Conservation (phyloP, 1,140 invertebrate species). For the Bombus superbus region DNA sequence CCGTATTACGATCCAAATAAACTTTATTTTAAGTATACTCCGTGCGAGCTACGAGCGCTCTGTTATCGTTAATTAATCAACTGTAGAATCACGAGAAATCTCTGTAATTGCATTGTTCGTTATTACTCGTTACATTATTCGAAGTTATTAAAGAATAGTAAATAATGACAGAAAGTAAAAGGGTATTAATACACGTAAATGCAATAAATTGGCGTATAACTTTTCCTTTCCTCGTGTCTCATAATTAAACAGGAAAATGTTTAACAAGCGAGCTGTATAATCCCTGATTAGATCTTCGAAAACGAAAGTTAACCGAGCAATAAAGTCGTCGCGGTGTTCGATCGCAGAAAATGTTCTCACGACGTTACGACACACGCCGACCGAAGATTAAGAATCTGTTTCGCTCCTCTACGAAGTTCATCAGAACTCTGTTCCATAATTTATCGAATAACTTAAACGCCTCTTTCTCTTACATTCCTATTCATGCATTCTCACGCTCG, state of each 20-base stretch:
- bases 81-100: neutral
- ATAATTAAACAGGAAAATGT: constrained; percentile 12
- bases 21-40: neutral
- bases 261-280: constrained; percentile 29
- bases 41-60: neutral
- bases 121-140: neutral
- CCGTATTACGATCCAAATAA: neutral
- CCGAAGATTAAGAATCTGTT: constrained; percentile 32
- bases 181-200: neutral
- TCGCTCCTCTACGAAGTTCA: constrained; percentile 14
- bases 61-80: constrained; percentile 17
- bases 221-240: neutral
- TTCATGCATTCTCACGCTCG: constrained; percentile 21
- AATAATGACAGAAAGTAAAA: constrained; percentile 5
- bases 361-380: constrained; percentile 42
- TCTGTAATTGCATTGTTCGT: neutral
- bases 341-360: constrained; percentile 54
- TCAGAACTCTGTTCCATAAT: constrained; percentile 32
- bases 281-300: constrained; percentile 69
- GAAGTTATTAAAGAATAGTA: neutral
- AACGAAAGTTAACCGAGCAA: constrained; percentile 68
- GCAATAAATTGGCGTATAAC: neutral
- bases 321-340: constrained; percentile 25
- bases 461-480: neutral
- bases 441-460: constrained; percentile 22